Evolutionary conservation across 2,797 vertebrate genomes (phyloP), one percentile per base, ranked within the genome.

Genomic region (Propithecus perrieri): DNA sequence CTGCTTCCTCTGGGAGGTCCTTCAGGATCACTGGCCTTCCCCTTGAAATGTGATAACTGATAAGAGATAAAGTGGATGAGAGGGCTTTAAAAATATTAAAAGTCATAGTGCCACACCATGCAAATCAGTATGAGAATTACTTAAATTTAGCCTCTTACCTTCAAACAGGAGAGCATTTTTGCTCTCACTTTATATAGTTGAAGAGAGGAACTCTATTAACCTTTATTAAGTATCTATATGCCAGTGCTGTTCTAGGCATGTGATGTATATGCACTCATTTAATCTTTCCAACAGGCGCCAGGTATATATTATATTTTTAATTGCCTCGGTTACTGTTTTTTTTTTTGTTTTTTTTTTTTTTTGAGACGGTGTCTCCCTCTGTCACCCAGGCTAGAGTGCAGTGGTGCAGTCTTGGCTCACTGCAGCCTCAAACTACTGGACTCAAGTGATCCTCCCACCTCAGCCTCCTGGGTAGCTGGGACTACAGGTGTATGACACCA

Each of bases 151-250:
- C 1, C 9, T 20, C 20, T 15, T 20, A 26, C 20, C 17, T 87
- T 72, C 69, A 71, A 84, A 89, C 8, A 55, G 20, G 14, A 96
- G 67, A 74, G 24, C 81, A 24, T 30, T 28, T 79, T 89, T 78
- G 63, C 65, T 79, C 71, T 97, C 78, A 96, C 71, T 92, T 96
- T 98, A 89, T 98, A 88, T 81, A 97, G 93, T 91, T 95, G 91
- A 96, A 41, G 10, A 83, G n/a, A 85, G 43, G 65, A 57, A 85
- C 12, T 18, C 41, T 65, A 76, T 48, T 33, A 78, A 38, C 1
- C n/a, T 83, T 91, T 90, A 84, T 59, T 74, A 74, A 65, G 20
- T n/a, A 83, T 4, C 17, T 57, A 43, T 17, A 50, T 35, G 13
- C 30, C 59, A 67, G 28, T 78, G 61, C 26, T 80, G 13, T 20